Percentiles rank a stretch among this genome's conserved stretches.
Evolutionary conservation across 2,888 invertebrate genomes (phyloP).

Genomic region (Amiota minor): DNA sequence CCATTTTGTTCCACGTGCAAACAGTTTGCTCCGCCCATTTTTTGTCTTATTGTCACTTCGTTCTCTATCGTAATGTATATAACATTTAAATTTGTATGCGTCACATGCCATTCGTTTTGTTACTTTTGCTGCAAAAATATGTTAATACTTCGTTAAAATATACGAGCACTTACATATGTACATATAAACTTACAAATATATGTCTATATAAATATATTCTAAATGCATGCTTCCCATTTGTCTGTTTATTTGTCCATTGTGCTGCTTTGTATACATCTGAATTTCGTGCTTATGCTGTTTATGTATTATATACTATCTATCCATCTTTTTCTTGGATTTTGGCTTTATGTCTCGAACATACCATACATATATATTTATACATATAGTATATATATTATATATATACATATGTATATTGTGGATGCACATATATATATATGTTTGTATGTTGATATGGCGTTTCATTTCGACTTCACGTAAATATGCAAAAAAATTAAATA

Average conservation of each 20-base stretch:
- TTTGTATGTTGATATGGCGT: conserved; percentile 56
- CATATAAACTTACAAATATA: not conserved
- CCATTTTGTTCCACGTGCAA: conserved; percentile 5
- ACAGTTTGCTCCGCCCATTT: conserved; percentile 52
- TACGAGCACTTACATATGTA: not conserved
- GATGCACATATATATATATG: conserved; percentile 58
- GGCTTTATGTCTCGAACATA: conserved; percentile 6
- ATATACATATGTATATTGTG: conserved; percentile 39
- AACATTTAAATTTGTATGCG: not conserved
- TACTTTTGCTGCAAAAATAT: conserved; percentile 34
- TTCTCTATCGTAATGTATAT: conserved; percentile 53
- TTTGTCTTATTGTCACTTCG: conserved; percentile 50
- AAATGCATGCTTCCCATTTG: not conserved
- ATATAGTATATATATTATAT: conserved; percentile 29
- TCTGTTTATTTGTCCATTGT: too few species aligned
- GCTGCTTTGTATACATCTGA: too few species aligned
- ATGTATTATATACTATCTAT: not conserved
- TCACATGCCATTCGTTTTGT: conserved; percentile 31
- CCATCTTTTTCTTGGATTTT: conserved; percentile 33
- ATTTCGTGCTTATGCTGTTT: too few species aligned
- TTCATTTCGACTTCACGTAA: conserved; percentile 35
- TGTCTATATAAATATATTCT: not conserved
- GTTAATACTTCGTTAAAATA: conserved; percentile 51
- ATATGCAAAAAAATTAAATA: conserved; percentile 56
- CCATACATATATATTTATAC: conserved; percentile 20